phyloP scores from a whole-genome alignment of 2,888 invertebrate genomes.

The Drosophila testacea region DNA sequence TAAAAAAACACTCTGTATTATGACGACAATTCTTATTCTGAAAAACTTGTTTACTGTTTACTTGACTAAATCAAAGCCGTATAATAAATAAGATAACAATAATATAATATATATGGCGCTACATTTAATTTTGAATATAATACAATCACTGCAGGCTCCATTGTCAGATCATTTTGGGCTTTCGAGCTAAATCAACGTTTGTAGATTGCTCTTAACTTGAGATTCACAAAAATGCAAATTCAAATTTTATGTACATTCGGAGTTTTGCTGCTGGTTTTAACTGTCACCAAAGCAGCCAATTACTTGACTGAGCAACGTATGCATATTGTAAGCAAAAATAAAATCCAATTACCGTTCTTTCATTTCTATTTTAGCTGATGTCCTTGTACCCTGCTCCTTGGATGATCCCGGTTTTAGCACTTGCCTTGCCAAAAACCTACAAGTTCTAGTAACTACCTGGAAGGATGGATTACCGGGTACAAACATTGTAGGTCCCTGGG shows the following conservation, averaged over 20 bases:
- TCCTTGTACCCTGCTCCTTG: conserved; percentile 51
- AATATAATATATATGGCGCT: not conserved
- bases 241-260: conserved; percentile 7
- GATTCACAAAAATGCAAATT: conserved; percentile 36
- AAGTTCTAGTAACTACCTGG: conserved; percentile 59
- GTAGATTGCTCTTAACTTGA: not conserved
- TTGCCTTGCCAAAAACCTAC: conserved; percentile 53
- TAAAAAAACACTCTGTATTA: conserved; percentile 58
- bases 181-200: conserved; percentile 37
- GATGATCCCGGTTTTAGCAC: conserved; percentile 39
- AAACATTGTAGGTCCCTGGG: conserved; percentile 55
- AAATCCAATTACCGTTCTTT: not conserved
- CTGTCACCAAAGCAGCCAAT: conserved; percentile 22
- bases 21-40: conserved; percentile 51
- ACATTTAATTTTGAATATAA: conserved; percentile 53
- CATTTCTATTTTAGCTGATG: conserved; percentile 41
- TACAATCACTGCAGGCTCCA: conserved; percentile 24
- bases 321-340: not conserved
- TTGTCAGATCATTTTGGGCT: conserved; percentile 42
- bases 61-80: conserved; percentile 15
- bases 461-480: conserved; percentile 70
- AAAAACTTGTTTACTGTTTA: conserved; percentile 60
- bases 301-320: conserved; percentile 64
- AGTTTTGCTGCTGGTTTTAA: conserved; percentile 21
- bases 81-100: not conserved